A percentile compares a stretch with the other conserved stretches of the same genome.
Conservation (phyloP, 2,113 vertebrate species). For the Laticauda laticaudata region DNA sequence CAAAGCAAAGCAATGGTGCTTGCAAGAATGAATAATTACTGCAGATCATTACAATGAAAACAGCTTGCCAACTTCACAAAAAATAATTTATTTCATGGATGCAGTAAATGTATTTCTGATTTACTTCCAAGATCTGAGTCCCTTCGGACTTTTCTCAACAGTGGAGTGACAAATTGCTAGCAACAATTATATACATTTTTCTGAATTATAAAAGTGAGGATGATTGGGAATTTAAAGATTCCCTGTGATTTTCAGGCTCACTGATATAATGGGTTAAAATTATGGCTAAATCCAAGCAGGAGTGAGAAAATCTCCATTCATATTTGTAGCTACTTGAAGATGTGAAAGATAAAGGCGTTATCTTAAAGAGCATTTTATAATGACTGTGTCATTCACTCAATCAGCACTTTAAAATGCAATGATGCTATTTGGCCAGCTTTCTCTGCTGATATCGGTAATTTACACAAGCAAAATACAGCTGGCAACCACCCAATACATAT, state of each 20-base stretch:
- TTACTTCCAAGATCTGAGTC: slow-evolving; percentile 49
- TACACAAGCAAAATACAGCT: neutral
- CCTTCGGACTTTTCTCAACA: slow-evolving; percentile 36
- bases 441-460: neutral
- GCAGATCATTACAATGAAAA: slow-evolving; percentile 57
- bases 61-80: slow-evolving; percentile 39
- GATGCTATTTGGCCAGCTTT: neutral
- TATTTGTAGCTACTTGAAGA: neutral
- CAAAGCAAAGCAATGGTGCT: slow-evolving; percentile 59
- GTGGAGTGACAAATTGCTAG: slow-evolving; percentile 26
- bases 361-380: neutral
- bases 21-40: slow-evolving; percentile 66
- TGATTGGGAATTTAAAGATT: neutral
- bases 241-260: slow-evolving; percentile 15
- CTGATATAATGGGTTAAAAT: neutral
- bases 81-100: slow-evolving; percentile 42
- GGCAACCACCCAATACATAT: neutral
- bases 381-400: neutral
- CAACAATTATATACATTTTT: slow-evolving; percentile 48
- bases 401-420: neutral
- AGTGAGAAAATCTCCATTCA: too few relatives aligned
- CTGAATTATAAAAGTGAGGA: slow-evolving; percentile 28
- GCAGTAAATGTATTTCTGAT: slow-evolving; percentile 37
- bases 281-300: neutral
- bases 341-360: too few relatives aligned